Evolutionary conservation across 2,113 vertebrate species (phyloP).

Genomic region (Riparia riparia): DNA sequence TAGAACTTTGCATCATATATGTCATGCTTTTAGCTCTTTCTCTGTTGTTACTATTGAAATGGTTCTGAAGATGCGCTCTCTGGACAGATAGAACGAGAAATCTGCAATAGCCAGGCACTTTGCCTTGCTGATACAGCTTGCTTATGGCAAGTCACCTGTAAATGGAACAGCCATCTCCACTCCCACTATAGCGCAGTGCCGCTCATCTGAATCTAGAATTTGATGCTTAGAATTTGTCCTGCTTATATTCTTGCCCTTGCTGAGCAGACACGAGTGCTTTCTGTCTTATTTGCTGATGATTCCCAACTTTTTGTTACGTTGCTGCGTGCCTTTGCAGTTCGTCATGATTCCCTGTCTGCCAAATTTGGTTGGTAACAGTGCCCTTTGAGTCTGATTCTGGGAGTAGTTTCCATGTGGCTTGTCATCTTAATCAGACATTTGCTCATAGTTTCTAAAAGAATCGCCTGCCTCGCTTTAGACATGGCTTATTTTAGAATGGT

Average conservation of each 20-base stretch:
- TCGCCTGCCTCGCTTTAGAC: neutral
- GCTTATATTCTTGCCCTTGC: neutral
- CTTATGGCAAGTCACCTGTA: neutral
- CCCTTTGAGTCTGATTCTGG: conserved; percentile 60
- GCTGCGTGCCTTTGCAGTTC: conserved; percentile 55
- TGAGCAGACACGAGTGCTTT: neutral
- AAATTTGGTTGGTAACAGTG: conserved; percentile 52
- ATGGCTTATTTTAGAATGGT: conserved; percentile 23
- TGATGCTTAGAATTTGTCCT: conserved; percentile 5
- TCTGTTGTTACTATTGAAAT: neutral
- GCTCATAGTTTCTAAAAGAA: conserved; percentile 54
- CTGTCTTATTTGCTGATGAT: conserved; percentile 24
- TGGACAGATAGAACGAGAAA: neutral
- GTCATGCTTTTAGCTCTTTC: neutral
- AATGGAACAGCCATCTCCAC: neutral
- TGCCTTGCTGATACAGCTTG: neutral
- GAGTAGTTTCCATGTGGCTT: conserved; percentile 54
- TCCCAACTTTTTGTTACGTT: conserved; percentile 27
- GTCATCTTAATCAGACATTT: conserved; percentile 49
- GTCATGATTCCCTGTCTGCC: conserved; percentile 55
- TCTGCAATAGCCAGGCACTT: neutral
- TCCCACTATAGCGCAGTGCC: neutral
- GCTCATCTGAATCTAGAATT: neutral
- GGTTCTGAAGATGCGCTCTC: neutral
- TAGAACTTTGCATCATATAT: fast-evolving